Evolutionary conservation across 1,140 invertebrate species (phyloP).

Genomic region (Hypothenemus hampei): DNA sequence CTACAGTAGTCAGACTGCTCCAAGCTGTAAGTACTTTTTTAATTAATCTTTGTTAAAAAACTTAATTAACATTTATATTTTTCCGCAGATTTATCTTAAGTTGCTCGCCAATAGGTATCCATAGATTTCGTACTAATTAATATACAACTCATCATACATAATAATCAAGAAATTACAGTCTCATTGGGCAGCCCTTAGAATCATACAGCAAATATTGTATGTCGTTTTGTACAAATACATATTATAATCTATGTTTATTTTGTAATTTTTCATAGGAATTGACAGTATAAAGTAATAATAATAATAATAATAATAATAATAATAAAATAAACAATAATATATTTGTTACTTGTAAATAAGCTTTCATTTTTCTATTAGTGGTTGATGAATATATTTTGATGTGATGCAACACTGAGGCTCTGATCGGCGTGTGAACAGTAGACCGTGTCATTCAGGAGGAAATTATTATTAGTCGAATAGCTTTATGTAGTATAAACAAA

Average conservation of each 20-base stretch:
- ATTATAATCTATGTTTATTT: conserved; percentile 10
- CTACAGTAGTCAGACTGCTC: conserved; percentile 65
- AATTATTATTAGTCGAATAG: too few relatives aligned
- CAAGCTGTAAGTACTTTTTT: conserved; percentile 53
- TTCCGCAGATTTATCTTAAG: conserved; percentile 45
- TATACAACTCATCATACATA: conserved; percentile 21
- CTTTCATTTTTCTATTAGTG: not conserved
- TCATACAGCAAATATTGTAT: conserved; percentile 28
- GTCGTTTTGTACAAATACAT: conserved; percentile 32
- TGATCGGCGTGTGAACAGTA: too few relatives aligned
- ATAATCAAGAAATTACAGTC: not conserved
- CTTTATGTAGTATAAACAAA: too few relatives aligned
- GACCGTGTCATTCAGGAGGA: too few relatives aligned
- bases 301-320: too few relatives aligned
- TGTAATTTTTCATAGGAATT: conserved; percentile 17
- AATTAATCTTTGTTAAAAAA: not conserved
- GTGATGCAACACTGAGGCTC: too few relatives aligned
- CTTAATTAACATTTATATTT: conserved; percentile 5
- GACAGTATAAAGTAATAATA: conserved; percentile 1
- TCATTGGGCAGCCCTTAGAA: conserved; percentile 32
- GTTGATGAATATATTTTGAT: too few relatives aligned
- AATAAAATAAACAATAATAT: too few relatives aligned
- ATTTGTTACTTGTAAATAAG: conserved; percentile 20
- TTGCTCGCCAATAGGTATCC: conserved; percentile 18
- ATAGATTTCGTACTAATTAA: conserved; percentile 7